These are phyloP conservation scores for Leptopilina boulardi DNA, from an alignment of 1,140 invertebrate species.

Conservation along the genomic window DNA sequence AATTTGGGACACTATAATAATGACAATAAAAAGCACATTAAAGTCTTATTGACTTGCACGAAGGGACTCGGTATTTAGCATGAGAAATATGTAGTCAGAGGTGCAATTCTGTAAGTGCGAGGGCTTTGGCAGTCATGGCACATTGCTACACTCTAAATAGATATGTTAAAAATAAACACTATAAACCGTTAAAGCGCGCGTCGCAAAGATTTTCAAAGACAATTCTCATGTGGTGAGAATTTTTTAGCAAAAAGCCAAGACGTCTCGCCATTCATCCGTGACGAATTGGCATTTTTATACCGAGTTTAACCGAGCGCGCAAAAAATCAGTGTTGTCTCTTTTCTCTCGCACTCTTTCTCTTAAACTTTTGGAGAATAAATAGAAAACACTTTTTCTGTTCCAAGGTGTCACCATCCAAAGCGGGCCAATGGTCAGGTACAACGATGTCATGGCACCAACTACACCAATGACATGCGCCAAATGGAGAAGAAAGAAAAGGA, in stretches of 20 bases:
- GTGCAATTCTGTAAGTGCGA: constrained; percentile 53
- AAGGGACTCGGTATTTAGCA: constrained; percentile 59
- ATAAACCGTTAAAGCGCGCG: constrained; percentile 23
- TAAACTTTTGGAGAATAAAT: neutral
- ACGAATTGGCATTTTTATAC: constrained; percentile 11
- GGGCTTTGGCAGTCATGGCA: constrained; percentile 58
- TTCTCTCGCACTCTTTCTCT: constrained; percentile 3
- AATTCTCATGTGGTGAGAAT: neutral
- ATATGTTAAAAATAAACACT: constrained; percentile 65
- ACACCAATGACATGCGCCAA: constrained; percentile 61
- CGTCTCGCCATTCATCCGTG: constrained; percentile 39
- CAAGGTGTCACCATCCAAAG: constrained; percentile 72
- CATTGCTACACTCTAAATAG: constrained; percentile 64
- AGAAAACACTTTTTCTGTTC: constrained; percentile 9
- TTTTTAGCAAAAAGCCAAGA: constrained; percentile 45
- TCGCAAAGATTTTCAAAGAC: constrained; percentile 23
- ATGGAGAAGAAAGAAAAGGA: constrained; percentile 71
- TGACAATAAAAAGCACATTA: neutral
- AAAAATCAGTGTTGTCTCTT: neutral
- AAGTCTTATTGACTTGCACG: constrained; percentile 60
- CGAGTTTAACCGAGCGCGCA: neutral
- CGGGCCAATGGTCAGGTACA: constrained; percentile 69
- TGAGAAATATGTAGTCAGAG: constrained; percentile 56
- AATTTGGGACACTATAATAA: neutral
- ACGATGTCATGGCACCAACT: constrained; percentile 54